Percentiles rank a stretch among this genome's conserved stretches.
phyloP scores from a whole-genome alignment of 2,888 invertebrate species.

The Catocala fraxini region DNA sequence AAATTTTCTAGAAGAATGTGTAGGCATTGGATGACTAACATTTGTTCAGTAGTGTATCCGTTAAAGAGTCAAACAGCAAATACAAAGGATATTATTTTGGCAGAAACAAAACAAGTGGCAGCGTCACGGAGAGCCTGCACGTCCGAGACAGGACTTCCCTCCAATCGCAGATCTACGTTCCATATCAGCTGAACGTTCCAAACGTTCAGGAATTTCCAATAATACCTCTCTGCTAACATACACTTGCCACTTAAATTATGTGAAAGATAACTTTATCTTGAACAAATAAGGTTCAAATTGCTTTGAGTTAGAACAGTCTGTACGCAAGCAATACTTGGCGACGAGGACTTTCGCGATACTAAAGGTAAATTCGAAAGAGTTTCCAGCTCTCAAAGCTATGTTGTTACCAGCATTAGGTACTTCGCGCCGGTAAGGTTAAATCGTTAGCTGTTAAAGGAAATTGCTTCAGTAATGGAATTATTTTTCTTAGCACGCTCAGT shows the following conservation, averaged over 20 bases:
- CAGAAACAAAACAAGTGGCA: slow-evolving; percentile 57
- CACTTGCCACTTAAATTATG: slow-evolving; percentile 19
- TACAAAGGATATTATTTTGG: slow-evolving; percentile 32
- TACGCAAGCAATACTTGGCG: slow-evolving; percentile 55
- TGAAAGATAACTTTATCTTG: slow-evolving; percentile 30
- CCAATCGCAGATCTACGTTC: slow-evolving; percentile 79
- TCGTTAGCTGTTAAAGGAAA: slow-evolving; percentile 69
- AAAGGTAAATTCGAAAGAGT: slow-evolving; percentile 82
- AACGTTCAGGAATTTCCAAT: slow-evolving; percentile 85
- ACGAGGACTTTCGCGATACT: slow-evolving; percentile 67
- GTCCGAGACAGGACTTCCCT: slow-evolving; percentile 66
- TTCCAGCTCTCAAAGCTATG: slow-evolving; percentile 70
- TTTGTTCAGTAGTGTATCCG: too few species aligned
- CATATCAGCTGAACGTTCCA: slow-evolving; percentile 73
- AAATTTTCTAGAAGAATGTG: too few species aligned
- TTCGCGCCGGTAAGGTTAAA: slow-evolving; percentile 58
- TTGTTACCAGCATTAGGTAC: slow-evolving; percentile 60
- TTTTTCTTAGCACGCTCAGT: slow-evolving; percentile 60
- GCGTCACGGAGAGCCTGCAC: slow-evolving; percentile 67
- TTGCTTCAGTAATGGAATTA: slow-evolving; percentile 70
- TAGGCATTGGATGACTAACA: too few species aligned
- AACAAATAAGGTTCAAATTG: slow-evolving; percentile 49
- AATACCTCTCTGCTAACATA: slow-evolving; percentile 64
- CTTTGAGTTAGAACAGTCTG: slow-evolving; percentile 11
- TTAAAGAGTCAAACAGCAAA: too few species aligned